These are phyloP conservation scores for Hippocampus kuda DNA, from an alignment of 2,797 vertebrate genomes.

Conservation along the genomic window DNA sequence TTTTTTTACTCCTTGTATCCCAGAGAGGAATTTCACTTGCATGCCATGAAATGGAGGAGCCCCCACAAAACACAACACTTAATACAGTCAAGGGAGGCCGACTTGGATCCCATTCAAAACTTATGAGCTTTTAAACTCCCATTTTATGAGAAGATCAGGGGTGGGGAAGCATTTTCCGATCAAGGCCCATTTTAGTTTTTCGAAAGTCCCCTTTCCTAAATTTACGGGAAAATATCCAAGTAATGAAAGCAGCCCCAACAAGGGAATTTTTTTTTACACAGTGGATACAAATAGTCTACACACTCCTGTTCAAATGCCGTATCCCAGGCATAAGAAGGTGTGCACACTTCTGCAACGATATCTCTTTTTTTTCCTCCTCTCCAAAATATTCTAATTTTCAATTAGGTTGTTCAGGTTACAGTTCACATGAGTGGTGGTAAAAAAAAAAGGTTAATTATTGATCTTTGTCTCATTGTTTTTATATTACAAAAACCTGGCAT, in stretches of 20 bases:
- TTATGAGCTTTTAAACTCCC: conserved; percentile 59
- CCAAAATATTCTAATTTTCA: too few species aligned
- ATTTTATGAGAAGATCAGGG: conserved; percentile 57
- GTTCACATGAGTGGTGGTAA: background rate
- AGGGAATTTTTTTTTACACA: too few species aligned
- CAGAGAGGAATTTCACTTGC: conserved; percentile 54
- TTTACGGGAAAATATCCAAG: too few species aligned
- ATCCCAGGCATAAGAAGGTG: background rate
- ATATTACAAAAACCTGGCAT: background rate
- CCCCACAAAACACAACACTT: conserved; percentile 50
- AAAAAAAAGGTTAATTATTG: background rate
- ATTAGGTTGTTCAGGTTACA: background rate
- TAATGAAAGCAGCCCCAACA: too few species aligned
- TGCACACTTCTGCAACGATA: background rate
- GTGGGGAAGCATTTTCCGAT: background rate
- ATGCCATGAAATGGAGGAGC: conserved; percentile 59
- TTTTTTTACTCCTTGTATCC: conserved; percentile 16
- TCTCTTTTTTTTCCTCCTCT: too few species aligned
- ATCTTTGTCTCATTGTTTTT: background rate
- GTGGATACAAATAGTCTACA: too few species aligned
- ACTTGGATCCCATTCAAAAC: conserved; percentile 54
- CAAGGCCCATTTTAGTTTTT: background rate
- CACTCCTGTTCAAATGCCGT: too few species aligned
- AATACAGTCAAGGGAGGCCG: conserved; percentile 55
- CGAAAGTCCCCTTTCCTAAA: background rate